A percentile compares a stretch with the other conserved stretches of the same genome.
phyloP scores from a whole-genome alignment of 35 echinoderm and acorn worm genomes.

The Antedon bifida region DNA sequence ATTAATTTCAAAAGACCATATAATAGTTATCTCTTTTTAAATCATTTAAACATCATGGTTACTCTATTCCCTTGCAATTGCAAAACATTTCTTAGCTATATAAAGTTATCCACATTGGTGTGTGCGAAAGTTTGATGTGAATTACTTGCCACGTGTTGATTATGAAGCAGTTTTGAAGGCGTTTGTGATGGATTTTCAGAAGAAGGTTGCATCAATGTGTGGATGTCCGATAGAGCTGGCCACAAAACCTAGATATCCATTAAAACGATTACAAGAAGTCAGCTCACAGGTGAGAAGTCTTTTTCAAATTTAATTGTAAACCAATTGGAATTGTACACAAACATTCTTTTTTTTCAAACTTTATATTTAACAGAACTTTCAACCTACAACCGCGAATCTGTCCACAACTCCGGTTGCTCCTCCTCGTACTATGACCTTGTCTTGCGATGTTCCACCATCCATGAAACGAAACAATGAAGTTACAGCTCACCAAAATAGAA shows the following conservation, averaged over 20 bases:
- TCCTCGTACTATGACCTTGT: not conserved
- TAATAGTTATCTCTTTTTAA: too few relatives aligned
- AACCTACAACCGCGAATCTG: not conserved
- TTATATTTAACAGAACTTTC: not conserved
- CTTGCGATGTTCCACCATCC: not conserved
- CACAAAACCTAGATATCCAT: not conserved
- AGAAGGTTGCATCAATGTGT: not conserved
- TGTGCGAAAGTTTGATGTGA: not conserved
- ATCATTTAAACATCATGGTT: too few relatives aligned
- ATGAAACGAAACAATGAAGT: too few relatives aligned
- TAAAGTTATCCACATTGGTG: conserved; percentile 8
- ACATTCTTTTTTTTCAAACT: too few relatives aligned
- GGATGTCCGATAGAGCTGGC: not conserved
- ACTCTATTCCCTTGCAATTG: too few relatives aligned
- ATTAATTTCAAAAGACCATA: too few relatives aligned
- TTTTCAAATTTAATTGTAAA: too few relatives aligned
- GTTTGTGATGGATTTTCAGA: conserved; percentile 1
- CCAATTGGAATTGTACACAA: too few relatives aligned
- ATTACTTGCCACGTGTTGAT: not conserved
- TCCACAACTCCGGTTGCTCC: not conserved
- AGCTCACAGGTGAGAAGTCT: not conserved
- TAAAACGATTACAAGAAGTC: not conserved
- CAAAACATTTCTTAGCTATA: too few relatives aligned
- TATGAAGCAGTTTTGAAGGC: not conserved
- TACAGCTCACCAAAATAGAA: too few relatives aligned